Conservation (phyloP, 2,113 vertebrate genomes). For the Amphiprion ocellaris region DNA sequence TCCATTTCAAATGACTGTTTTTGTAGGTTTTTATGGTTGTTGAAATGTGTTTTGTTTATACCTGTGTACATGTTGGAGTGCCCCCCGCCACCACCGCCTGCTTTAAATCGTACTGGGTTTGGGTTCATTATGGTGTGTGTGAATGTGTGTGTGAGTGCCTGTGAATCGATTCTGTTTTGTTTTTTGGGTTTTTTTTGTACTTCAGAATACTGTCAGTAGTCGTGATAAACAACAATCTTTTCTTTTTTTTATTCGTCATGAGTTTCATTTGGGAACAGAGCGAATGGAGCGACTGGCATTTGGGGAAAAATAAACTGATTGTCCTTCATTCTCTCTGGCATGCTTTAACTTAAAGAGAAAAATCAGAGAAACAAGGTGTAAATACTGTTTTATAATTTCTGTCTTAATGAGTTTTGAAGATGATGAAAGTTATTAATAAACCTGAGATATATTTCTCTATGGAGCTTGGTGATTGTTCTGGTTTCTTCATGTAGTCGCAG, state of each 20-base stretch:
- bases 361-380: slow-evolving; percentile 65
- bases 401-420: slow-evolving; percentile 79
- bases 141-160: slow-evolving; percentile 15
- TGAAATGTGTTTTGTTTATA: slow-evolving; percentile 9
- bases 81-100: background rate
- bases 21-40: slow-evolving; percentile 20
- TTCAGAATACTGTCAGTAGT: slow-evolving; percentile 66
- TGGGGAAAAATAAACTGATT: slow-evolving; percentile 27
- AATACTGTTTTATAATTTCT: slow-evolving; percentile 82
- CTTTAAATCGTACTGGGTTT: slow-evolving; percentile 38
- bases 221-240: slow-evolving; percentile 33
- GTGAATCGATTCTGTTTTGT: background rate
- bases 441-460: slow-evolving; percentile 80
- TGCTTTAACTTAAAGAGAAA: slow-evolving; percentile 63
- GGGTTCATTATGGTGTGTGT: slow-evolving; percentile 9
- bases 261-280: slow-evolving; percentile 57
- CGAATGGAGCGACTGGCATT: slow-evolving; percentile 9
- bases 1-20: slow-evolving; percentile 16
- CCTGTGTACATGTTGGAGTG: slow-evolving; percentile 7
- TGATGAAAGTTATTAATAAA: slow-evolving; percentile 81
- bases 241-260: slow-evolving; percentile 31
- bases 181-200: slow-evolving; percentile 53
- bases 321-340: slow-evolving; percentile 66
- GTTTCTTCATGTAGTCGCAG: background rate
- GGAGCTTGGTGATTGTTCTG: slow-evolving; percentile 19